phyloP scores from a whole-genome alignment of 2,888 invertebrate genomes.

The Pristionchus mayeri region DNA sequence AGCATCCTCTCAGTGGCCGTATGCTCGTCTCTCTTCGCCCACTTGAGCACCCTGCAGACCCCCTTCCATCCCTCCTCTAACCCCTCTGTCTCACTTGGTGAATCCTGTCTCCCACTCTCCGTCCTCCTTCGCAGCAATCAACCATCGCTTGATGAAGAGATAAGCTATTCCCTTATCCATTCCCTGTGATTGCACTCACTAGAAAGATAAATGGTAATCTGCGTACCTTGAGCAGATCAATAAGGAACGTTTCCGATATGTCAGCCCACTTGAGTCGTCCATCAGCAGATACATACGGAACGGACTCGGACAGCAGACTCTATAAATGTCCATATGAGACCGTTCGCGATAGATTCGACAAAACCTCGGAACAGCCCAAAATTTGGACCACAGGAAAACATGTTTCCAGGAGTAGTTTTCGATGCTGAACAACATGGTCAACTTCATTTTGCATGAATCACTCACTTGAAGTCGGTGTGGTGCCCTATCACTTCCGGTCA shows the following conservation, averaged over 20 bases:
- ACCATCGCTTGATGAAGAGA: constrained; percentile 37
- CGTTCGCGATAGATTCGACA: too few relatives aligned
- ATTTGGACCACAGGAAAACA: too few relatives aligned
- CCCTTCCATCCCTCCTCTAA: neutral
- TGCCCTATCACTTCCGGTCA: too few relatives aligned
- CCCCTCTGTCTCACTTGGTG: neutral
- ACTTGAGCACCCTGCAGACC: constrained; percentile 39
- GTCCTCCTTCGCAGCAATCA: constrained; percentile 43
- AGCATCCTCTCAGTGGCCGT: constrained; percentile 39
- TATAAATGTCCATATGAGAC: too few relatives aligned
- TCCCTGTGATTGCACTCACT: neutral
- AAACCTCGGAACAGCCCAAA: too few relatives aligned
- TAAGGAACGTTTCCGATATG: constrained; percentile 24
- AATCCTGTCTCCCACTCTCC: constrained; percentile 44
- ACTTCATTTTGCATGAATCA: too few relatives aligned
- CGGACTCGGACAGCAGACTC: constrained; percentile 38
- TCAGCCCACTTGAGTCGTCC: constrained; percentile 42
- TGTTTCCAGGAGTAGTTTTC: too few relatives aligned
- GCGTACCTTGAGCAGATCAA: constrained; percentile 43
- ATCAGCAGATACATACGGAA: constrained; percentile 40
- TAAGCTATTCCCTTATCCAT: constrained; percentile 46
- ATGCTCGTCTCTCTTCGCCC: constrained; percentile 35
- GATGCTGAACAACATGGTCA: too few relatives aligned
- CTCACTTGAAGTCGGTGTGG: too few relatives aligned
- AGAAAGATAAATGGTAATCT: neutral